Conservation (phyloP, 2,888 invertebrate genomes). For the Steinernema hermaphroditum region DNA sequence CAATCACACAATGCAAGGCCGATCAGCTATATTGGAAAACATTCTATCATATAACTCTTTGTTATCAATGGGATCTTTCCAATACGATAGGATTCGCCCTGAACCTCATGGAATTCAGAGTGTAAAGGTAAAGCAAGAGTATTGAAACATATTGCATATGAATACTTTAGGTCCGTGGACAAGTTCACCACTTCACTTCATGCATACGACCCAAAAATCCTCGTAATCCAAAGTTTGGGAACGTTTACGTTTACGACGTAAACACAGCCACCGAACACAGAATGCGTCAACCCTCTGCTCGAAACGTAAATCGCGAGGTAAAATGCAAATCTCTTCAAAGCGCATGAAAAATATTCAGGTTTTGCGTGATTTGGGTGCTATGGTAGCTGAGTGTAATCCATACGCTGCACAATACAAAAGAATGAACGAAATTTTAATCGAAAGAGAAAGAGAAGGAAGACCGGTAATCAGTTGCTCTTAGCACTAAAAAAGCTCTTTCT, state of each 20-base stretch:
- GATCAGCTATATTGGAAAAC: not conserved
- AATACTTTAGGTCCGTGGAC: not conserved
- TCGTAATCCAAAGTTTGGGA: not conserved
- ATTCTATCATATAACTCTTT: not conserved
- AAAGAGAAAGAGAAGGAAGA: not conserved
- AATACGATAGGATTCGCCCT: not conserved
- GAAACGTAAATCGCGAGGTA: not conserved
- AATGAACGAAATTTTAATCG: not conserved
- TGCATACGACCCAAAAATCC: not conserved
- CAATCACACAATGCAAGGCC: not conserved
- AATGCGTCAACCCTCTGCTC: not conserved
- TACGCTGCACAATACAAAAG: not conserved
- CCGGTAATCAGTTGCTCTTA: too few species aligned
- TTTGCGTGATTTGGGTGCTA: not conserved
- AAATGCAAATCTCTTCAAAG: too few species aligned
- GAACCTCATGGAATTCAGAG: not conserved
- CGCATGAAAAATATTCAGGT: not conserved
- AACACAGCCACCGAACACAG: not conserved
- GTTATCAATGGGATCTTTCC: not conserved
- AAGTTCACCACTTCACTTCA: not conserved
- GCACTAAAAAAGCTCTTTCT: not conserved
- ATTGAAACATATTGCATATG: not conserved
- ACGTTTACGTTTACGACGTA: not conserved
- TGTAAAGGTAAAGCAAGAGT: not conserved
- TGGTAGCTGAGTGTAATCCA: not conserved